phyloP scores from a whole-genome alignment of 64 coral and sea anemone genomes.

The Hydrozoanthus tunicans region DNA sequence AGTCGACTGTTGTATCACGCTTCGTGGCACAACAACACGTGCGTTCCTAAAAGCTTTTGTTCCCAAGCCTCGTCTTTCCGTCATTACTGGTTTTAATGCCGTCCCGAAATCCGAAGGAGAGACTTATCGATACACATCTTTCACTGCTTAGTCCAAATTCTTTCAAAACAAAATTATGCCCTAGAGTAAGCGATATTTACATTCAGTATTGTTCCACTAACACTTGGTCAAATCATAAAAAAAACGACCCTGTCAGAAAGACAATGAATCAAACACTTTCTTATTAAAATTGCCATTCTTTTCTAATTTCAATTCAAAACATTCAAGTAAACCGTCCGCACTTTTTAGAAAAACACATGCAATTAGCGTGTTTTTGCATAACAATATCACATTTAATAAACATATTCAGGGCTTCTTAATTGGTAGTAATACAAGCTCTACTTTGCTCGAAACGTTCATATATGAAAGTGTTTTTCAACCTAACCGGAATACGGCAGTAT shows the following conservation, averaged over 20 bases:
- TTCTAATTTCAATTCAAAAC: slow-evolving; percentile 52
- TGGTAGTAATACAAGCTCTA: slow-evolving; percentile 47
- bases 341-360: slow-evolving; percentile 31
- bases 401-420: slow-evolving; percentile 41
- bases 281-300: slow-evolving; percentile 51
- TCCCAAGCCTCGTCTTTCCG: neutral
- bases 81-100: neutral
- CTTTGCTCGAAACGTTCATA: slow-evolving; percentile 31
- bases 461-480: slow-evolving; percentile 40
- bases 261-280: slow-evolving; percentile 33
- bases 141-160: neutral
- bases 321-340: slow-evolving; percentile 26
- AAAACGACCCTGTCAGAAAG: slow-evolving; percentile 22
- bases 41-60: neutral
- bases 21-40: slow-evolving; percentile 25
- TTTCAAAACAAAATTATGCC: neutral
- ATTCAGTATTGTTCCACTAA: neutral
- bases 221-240: neutral
- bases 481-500: neutral
- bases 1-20: slow-evolving; percentile 4
- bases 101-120: neutral
- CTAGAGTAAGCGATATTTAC: neutral
- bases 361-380: slow-evolving; percentile 67
- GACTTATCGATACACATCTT: neutral
- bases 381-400: slow-evolving; percentile 51